A percentile compares a stretch with the other conserved stretches of the same genome.
Conservation (phyloP, 2,113 vertebrate species). For the Turnix velox region DNA sequence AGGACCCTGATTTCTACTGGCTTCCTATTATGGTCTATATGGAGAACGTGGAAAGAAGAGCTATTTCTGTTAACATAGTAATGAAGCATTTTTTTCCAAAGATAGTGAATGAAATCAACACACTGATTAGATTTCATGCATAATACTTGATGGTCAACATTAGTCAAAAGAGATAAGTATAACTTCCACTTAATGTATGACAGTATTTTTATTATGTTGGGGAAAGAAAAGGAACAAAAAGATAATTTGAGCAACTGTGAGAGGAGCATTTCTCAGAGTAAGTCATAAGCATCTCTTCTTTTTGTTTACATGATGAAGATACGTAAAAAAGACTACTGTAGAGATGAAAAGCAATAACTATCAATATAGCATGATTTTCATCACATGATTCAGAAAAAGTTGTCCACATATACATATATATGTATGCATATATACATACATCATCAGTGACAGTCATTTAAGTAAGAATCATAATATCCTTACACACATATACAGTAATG, state of each 20-base stretch:
- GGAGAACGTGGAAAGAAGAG: neutral
- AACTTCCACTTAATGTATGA: neutral
- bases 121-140: constrained; percentile 23
- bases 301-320: neutral
- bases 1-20: neutral
- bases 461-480: neutral
- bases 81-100: constrained; percentile 39
- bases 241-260: neutral
- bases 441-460: neutral
- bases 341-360: neutral
- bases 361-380: neutral
- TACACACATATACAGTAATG: neutral
- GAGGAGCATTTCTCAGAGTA: neutral
- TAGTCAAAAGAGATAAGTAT: neutral
- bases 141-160: constrained; percentile 1
- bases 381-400: neutral
- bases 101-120: constrained; percentile 22
- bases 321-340: neutral
- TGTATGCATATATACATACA: fast-evolving
- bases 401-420: neutral
- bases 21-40: neutral
- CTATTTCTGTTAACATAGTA: constrained; percentile 39
- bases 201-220: neutral
- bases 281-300: neutral
- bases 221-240: neutral